A percentile compares a stretch with the other conserved stretches of the same genome.
These are phyloP conservation scores for Myripristis jacobus DNA, from an alignment of 2,797 vertebrate genomes.

Conservation along the genomic window DNA sequence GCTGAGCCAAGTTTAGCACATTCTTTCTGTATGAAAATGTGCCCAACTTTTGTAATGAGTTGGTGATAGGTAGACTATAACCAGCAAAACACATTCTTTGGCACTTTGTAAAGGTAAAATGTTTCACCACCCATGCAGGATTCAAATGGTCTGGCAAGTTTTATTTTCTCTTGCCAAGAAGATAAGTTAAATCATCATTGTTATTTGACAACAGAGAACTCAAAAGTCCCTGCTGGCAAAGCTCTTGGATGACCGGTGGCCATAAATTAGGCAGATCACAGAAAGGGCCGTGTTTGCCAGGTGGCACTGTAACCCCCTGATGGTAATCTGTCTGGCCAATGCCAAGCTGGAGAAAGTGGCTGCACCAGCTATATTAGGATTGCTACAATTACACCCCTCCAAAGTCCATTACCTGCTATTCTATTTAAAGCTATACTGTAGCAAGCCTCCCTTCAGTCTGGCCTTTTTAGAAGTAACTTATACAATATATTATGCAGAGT, in stretches of 20 bases:
- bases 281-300: slow-evolving; percentile 64
- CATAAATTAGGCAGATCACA: slow-evolving; percentile 67
- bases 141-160: slow-evolving; percentile 30
- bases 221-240: slow-evolving; percentile 36
- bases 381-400: slow-evolving; percentile 70
- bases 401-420: slow-evolving; percentile 78
- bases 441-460: slow-evolving; percentile 56
- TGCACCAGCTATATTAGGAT: slow-evolving; percentile 49
- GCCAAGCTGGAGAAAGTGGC: slow-evolving; percentile 67
- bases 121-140: slow-evolving; percentile 30
- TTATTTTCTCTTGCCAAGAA: slow-evolving; percentile 30
- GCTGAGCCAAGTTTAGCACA: slow-evolving; percentile 77
- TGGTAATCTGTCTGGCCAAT: slow-evolving; percentile 69
- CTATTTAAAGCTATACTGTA: slow-evolving; percentile 75
- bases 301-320: slow-evolving; percentile 61
- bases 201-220: slow-evolving; percentile 46
- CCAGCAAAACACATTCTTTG: slow-evolving; percentile 57
- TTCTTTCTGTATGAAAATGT: slow-evolving; percentile 70
- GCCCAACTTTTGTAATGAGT: slow-evolving; percentile 60
- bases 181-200: slow-evolving; percentile 41
- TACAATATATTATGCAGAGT: too few relatives aligned
- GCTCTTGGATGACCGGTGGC: slow-evolving; percentile 37
- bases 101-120: slow-evolving; percentile 43
- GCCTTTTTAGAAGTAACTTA: slow-evolving; percentile 31
- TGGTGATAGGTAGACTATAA: slow-evolving; percentile 33